Percentiles rank a stretch among this genome's conserved stretches.
phyloP scores from a whole-genome alignment of 2,888 invertebrate species.

The Rotaria socialis region DNA sequence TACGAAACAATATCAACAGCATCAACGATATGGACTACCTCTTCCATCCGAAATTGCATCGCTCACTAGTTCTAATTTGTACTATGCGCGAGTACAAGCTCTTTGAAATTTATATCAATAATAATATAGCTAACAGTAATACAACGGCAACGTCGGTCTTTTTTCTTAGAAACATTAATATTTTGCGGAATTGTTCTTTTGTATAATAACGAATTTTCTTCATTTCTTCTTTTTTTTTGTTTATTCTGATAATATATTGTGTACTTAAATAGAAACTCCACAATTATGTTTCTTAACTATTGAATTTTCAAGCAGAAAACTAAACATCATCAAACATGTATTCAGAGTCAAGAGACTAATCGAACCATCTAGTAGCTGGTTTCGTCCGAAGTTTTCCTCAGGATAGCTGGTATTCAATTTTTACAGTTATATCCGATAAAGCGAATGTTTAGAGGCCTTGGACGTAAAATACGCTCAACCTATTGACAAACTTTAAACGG shows the following conservation, averaged over 20 bases:
- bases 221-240: background rate
- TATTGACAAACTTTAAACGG: too few relatives aligned
- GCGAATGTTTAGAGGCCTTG: too few relatives aligned
- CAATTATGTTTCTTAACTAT: too few relatives aligned
- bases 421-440: too few relatives aligned
- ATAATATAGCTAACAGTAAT: background rate
- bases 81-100: constrained; percentile 31
- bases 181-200: background rate
- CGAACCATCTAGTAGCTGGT: too few relatives aligned
- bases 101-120: background rate
- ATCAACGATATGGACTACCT: background rate
- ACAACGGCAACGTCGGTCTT: background rate
- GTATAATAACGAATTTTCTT: background rate
- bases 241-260: background rate
- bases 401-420: too few relatives aligned
- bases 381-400: too few relatives aligned
- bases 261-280: background rate
- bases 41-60: background rate
- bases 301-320: too few relatives aligned
- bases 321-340: too few relatives aligned
- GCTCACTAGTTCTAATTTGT: background rate
- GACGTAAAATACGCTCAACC: too few relatives aligned
- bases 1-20: background rate
- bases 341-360: too few relatives aligned
- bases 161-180: background rate